Conservation (phyloP, 1,140 invertebrate genomes). For the Rhagoletis pomonella region DNA sequence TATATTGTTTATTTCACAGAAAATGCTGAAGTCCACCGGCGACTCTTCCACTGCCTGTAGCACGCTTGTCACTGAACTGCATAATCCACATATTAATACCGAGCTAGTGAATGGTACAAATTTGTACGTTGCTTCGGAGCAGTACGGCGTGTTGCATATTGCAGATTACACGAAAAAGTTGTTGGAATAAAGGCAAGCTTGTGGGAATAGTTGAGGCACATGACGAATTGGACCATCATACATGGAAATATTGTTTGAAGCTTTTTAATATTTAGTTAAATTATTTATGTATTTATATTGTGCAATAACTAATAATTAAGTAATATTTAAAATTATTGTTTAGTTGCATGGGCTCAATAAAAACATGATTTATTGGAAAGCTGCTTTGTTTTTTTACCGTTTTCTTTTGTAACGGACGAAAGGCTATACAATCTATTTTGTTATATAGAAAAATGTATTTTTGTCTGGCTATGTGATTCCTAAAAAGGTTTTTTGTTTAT, state of each 20-base stretch:
- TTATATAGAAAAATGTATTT: too few species aligned
- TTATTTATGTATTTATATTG: conserved; percentile 4
- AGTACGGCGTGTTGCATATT: conserved; percentile 75
- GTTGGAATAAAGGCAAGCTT: not conserved
- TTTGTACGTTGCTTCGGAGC: conserved; percentile 73
- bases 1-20: conserved; percentile 22
- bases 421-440: too few species aligned
- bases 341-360: too few species aligned
- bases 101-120: conserved; percentile 70
- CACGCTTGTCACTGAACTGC: conserved; percentile 76
- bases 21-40: conserved; percentile 71
- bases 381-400: too few species aligned
- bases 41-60: conserved; percentile 79
- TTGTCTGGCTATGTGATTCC: too few species aligned
- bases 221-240: not conserved
- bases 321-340: not conserved
- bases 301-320: conserved; percentile 13
- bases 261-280: not conserved
- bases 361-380: too few species aligned
- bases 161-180: conserved; percentile 67
- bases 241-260: not conserved
- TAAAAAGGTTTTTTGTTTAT: too few species aligned
- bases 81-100: conserved; percentile 76
- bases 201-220: not conserved
- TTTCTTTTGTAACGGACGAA: too few species aligned